Base-by-base conservation (phyloP, 2,113 vertebrate genomes). In the Dinomys branickii region DNA sequence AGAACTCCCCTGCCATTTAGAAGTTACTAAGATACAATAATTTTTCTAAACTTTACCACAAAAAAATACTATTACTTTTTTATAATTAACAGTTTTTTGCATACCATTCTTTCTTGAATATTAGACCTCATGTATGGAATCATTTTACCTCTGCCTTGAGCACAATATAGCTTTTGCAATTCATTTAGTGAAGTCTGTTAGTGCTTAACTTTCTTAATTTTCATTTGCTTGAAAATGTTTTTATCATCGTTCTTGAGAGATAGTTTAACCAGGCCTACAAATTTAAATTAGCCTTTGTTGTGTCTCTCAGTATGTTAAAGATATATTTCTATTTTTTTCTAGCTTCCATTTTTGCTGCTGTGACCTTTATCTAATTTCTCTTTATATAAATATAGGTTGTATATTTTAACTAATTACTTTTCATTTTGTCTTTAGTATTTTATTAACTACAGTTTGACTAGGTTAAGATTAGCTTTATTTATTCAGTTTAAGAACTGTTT, bases 271-370 rank as follows among this genome's bases (percentile, higher is more conserved):
- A 38, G 14, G 30, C 35, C 47, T 47, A 33, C 11, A 50, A 28
- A 69, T 92, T 92, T 69, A 69, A 28, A 61, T 78, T 30, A 82
- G 73, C n/a, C 82, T 91, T 58, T 82, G 44, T 50, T 82, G 69
- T 82, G 85, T 83, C 50, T 86, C 26, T 94, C 77, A 94, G 50
- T 26, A 86, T 59, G 33, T 59, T 85, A 30, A 86, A 89, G 19
- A 28, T 47, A 3, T 69, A 38, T 90, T 90, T 81, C 16, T 67
- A 0, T 82, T 82, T 9, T 78, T 14, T 63, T 84, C 50, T 28
- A 19, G 3, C 77, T 91, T 47, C 65, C 22, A 59, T 85, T 81
- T 78, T 73, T 78, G 22, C 2, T 84, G 12, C 35, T 47, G 13
- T 58, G n/a, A 38, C 19, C 47, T 92, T 80, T 3, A 1, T 82